Evolutionary conservation across 2,113 vertebrate species (phyloP).

Genomic region (western clawed frog (Xenopus tropicalis)): DNA sequence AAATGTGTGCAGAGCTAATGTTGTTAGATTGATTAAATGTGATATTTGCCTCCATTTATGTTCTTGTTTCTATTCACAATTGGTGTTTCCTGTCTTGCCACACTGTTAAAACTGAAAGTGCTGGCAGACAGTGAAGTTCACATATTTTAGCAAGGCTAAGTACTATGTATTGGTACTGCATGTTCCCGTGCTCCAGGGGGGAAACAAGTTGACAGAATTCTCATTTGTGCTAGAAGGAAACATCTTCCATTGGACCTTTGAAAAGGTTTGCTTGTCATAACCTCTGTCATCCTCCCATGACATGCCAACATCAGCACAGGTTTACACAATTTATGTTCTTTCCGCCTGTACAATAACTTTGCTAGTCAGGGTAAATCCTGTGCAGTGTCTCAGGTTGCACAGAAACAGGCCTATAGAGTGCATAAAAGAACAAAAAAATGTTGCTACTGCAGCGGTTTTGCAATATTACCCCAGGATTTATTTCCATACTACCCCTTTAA

Average conservation of each 20-base stretch:
- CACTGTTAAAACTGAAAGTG: neutral
- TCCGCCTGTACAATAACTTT: too few relatives aligned
- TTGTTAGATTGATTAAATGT: neutral
- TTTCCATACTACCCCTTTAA: too few relatives aligned
- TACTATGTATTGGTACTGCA: slow-evolving; percentile 17
- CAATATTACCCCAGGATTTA: too few relatives aligned
- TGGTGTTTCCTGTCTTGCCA: neutral
- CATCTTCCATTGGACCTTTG: neutral
- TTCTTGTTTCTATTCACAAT: neutral
- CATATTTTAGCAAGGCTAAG: slow-evolving; percentile 3
- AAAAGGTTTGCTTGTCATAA: neutral
- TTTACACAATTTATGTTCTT: neutral
- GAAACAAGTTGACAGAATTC: slow-evolving; percentile 34
- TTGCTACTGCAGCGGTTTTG: too few relatives aligned
- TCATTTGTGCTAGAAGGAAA: neutral
- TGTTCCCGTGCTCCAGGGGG: slow-evolving; percentile 11
- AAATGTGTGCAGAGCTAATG: too few relatives aligned
- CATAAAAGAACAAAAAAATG: too few relatives aligned
- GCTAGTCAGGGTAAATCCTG: too few relatives aligned
- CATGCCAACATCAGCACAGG: neutral
- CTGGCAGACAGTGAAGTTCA: neutral
- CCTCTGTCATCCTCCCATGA: neutral
- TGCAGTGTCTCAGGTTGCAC: too few relatives aligned
- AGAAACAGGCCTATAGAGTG: too few relatives aligned
- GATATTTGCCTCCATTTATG: neutral